Conservation (phyloP, 2,113 vertebrate species). For the Aptenodytes forsteri region DNA sequence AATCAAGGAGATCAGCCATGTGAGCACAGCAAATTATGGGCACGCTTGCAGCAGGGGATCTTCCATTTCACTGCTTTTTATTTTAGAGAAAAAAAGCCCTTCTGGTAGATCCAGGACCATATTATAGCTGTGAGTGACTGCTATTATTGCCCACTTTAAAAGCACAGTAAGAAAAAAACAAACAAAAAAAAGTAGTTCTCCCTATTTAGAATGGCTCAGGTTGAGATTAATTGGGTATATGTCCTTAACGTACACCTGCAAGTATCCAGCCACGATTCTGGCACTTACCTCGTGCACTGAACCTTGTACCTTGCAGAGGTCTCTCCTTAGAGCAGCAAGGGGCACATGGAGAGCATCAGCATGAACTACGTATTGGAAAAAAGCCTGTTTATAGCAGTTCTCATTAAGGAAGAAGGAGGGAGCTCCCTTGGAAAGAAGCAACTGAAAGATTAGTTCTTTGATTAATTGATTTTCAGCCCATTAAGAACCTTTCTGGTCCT, state of each 20-base stretch:
- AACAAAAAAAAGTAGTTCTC: neutral
- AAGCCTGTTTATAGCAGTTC: neutral
- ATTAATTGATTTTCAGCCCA: constrained; percentile 29
- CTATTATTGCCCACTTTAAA: neutral
- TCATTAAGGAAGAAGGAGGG: neutral
- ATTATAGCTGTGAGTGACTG: neutral
- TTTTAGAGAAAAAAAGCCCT: neutral
- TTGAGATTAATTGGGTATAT: neutral
- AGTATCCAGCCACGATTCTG: neutral
- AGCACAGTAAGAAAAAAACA: neutral
- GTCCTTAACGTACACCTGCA: neutral
- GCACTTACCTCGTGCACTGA: neutral
- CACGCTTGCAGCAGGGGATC: neutral
- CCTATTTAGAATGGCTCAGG: neutral
- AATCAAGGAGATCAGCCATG: neutral
- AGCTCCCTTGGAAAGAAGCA: neutral
- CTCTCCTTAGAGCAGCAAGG: neutral
- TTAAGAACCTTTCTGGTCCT: neutral
- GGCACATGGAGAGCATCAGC: accelerated
- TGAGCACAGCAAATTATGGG: neutral
- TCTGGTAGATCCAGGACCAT: neutral
- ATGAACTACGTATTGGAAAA: neutral
- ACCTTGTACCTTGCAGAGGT: neutral
- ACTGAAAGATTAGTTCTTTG: neutral
- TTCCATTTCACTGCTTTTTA: neutral